These are phyloP conservation scores for Mercenaria mercenaria DNA, from an alignment of 1,140 invertebrate genomes.

Conservation along the genomic window DNA sequence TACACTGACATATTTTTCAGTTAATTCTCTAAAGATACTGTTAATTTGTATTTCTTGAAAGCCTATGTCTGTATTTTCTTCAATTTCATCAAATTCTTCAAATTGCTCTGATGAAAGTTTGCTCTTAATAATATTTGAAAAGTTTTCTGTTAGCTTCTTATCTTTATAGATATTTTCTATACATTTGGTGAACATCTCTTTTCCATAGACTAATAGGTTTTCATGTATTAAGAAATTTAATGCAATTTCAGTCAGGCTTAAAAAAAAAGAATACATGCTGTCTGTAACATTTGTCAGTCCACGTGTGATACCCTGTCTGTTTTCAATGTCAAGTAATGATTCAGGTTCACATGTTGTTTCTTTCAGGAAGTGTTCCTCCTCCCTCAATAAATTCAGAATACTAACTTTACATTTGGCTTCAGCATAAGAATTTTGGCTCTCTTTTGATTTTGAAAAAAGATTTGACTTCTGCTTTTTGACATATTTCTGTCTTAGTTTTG, in stretches of 20 bases:
- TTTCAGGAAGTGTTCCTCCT: not conserved
- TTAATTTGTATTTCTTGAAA: not conserved
- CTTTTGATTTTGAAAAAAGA: slow-evolving; percentile 2
- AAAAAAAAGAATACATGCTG: not conserved
- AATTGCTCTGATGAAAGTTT: not conserved
- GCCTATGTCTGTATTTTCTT: not conserved
- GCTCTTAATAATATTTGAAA: not conserved
- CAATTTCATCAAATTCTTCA: not conserved
- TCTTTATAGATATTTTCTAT: not conserved
- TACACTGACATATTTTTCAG: not conserved
- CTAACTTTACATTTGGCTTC: not conserved
- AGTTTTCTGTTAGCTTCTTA: not conserved
- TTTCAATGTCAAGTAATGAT: not conserved
- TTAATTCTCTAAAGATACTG: not conserved
- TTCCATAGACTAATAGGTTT: not conserved
- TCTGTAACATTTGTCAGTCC: not conserved
- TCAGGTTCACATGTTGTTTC: not conserved
- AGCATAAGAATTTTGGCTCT: not conserved
- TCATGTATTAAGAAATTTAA: not conserved
- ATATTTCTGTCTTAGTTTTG: slow-evolving; percentile 8
- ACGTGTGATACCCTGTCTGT: not conserved
- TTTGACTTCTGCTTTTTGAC: not conserved
- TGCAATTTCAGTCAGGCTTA: not conserved
- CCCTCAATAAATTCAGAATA: not conserved
- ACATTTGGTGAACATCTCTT: not conserved